Conservation (phyloP, 1,140 invertebrate species). For the Drosophila lacertosa region DNA sequence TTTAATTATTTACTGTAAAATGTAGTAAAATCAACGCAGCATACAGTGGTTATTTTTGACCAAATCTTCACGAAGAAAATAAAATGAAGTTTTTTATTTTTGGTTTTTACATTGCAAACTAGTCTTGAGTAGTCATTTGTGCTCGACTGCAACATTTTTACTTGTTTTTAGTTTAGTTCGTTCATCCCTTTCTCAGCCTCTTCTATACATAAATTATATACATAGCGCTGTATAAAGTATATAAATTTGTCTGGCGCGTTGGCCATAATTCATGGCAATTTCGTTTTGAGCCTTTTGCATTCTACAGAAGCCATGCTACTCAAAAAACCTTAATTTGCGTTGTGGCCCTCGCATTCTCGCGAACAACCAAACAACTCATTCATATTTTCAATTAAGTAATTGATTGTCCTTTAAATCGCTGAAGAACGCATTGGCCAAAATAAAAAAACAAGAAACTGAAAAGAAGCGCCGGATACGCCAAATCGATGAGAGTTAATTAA, state of each 20-base stretch:
- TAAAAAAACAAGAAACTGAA: not conserved
- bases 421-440: not conserved
- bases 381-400: slow-evolving; percentile 78
- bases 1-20: no score
- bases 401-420: slow-evolving; percentile 63
- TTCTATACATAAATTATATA: not conserved
- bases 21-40: no score
- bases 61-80: no score
- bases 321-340: slow-evolving; percentile 39
- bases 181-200: not conserved
- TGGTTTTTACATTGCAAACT: no score
- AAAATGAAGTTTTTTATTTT: no score
- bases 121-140: no score
- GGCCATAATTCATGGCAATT: slow-evolving; percentile 38
- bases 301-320: slow-evolving; percentile 28
- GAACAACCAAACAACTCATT: slow-evolving; percentile 10
- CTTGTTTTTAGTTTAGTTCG: no score
- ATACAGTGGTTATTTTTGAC: no score
- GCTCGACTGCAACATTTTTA: no score
- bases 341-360: not conserved
- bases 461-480: slow-evolving; percentile 6
- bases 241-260: not conserved
- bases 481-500: slow-evolving; percentile 79
- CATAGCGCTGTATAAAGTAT: not conserved
- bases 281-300: slow-evolving; percentile 4